Evolutionary conservation across 2,113 vertebrate species (phyloP).

Genomic region (Xenopus tropicalis): UCB_Xtro_10.0 CM004446.2:20958501-20959000

Average conservation of each 20-base stretch:
- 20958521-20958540: slow-evolving; percentile 7
- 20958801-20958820: slow-evolving; percentile 44
- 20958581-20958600: slow-evolving; percentile 46
- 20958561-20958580: slow-evolving; percentile 32
- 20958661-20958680: slow-evolving; percentile 57
- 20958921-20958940: too few relatives aligned
- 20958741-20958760: slow-evolving; percentile 53
- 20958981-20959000: too few relatives aligned
- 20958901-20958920: too few relatives aligned
- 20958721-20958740: slow-evolving; percentile 56
- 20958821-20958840: slow-evolving; percentile 6
- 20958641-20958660: slow-evolving; percentile 65
- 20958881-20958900: too few relatives aligned
- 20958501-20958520: too few relatives aligned
- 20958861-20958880: too few relatives aligned
- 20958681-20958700: slow-evolving; percentile 61
- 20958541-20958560: slow-evolving; percentile 48
- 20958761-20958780: slow-evolving; percentile 59
- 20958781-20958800: slow-evolving; percentile 53
- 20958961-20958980: too few relatives aligned
- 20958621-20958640: slow-evolving; percentile 68
- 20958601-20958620: slow-evolving; percentile 55
- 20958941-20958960: too few relatives aligned
- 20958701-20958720: slow-evolving; percentile 65
- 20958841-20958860: background rate